Percentiles rank a stretch among this genome's conserved stretches.
Conservation (phyloP, 2,888 invertebrate species). For the Leptopterna dolabrata region DNA sequence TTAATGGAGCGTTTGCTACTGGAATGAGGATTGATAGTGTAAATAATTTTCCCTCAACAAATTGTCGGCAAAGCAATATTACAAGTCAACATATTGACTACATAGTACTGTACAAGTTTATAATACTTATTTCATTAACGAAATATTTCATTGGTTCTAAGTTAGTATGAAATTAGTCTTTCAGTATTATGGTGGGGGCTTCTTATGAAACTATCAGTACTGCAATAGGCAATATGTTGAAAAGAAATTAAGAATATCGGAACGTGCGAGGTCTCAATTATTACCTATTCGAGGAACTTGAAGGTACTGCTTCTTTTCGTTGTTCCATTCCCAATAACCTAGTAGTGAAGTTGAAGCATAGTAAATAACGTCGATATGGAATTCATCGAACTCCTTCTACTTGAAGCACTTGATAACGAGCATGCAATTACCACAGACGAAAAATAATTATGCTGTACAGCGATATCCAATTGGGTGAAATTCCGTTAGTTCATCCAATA, state of each 20-base stretch:
- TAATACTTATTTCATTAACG: no score
- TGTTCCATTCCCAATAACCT: slow-evolving; percentile 24
- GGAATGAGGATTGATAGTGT: no score
- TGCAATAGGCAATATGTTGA: neutral
- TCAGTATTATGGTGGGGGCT: no score
- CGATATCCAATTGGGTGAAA: neutral
- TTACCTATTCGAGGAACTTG: slow-evolving; percentile 25
- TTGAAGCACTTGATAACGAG: neutral
- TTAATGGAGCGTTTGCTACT: no score
- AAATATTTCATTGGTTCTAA: no score
- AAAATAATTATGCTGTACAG: neutral
- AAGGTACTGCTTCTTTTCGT: neutral
- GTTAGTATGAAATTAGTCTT: no score
- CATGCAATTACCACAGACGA: neutral
- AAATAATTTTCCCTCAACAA: no score
- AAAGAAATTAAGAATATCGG: neutral
- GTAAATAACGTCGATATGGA: neutral
- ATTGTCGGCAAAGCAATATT: no score
- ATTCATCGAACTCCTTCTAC: neutral
- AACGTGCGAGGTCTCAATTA: neutral
- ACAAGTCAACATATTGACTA: no score
- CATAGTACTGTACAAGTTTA: no score
- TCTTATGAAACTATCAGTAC: no score
- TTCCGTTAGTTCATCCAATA: no score
- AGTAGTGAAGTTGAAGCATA: slow-evolving; percentile 38